These are phyloP conservation scores for Microtus richardsoni DNA, from an alignment of 2,113 vertebrate genomes.

Conservation along the genomic window DNA sequence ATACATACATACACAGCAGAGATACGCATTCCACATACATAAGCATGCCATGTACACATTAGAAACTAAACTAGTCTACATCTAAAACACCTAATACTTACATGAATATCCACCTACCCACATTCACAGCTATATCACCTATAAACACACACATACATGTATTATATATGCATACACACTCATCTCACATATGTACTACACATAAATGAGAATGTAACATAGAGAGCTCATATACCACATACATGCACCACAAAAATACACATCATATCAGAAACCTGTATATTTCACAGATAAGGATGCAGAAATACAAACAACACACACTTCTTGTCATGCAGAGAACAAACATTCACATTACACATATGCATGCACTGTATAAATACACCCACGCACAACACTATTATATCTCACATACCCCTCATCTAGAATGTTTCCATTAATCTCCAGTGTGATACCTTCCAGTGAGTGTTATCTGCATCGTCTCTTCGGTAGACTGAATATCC, in stretches of 20 bases:
- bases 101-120: accelerated
- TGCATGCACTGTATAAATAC: background rate
- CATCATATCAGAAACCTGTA: background rate
- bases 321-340: background rate
- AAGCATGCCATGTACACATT: background rate
- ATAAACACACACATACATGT: background rate
- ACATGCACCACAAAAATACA: background rate
- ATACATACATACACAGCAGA: background rate
- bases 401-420: background rate
- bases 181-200: background rate
- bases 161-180: background rate
- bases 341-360: background rate
- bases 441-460: too few relatives aligned
- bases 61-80: background rate
- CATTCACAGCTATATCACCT: background rate
- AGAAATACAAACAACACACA: background rate
- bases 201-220: background rate
- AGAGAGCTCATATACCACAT: background rate
- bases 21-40: background rate
- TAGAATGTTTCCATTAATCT: background rate
- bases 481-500: background rate
- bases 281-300: background rate
- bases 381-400: background rate
- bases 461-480: background rate
- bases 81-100: too few relatives aligned